These are phyloP conservation scores for Porites divaricata DNA, from an alignment of 92 coral and sea anemone species.

Conservation along the genomic window DNA sequence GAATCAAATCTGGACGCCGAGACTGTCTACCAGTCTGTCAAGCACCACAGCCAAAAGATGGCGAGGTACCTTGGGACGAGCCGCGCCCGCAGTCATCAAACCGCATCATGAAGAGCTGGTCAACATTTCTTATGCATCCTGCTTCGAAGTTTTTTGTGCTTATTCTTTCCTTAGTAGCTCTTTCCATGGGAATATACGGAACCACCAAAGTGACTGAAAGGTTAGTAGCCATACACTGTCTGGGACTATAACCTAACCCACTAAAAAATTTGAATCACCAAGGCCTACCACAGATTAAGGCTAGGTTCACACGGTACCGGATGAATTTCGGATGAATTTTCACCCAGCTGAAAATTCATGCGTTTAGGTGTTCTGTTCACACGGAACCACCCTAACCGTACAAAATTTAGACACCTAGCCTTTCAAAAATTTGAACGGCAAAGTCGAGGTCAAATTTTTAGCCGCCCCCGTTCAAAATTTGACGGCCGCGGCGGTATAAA, in stretches of 20 bases:
- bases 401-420: too few species aligned
- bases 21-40: conserved; percentile 74
- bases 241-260: neutral
- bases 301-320: too few species aligned
- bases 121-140: conserved; percentile 58
- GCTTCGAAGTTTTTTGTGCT: conserved; percentile 56
- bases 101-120: conserved; percentile 63
- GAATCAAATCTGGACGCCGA: conserved; percentile 85
- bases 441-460: too few species aligned
- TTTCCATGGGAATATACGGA: conserved; percentile 52
- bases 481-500: too few species aligned
- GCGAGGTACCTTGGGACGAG: conserved; percentile 60
- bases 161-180: conserved; percentile 22
- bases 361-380: too few species aligned
- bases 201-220: conserved; percentile 44
- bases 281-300: too few species aligned
- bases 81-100: conserved; percentile 66
- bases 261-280: too few species aligned
- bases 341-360: too few species aligned
- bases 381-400: too few species aligned
- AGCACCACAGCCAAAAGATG: conserved; percentile 59
- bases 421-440: too few species aligned
- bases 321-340: too few species aligned
- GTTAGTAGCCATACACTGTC: neutral
- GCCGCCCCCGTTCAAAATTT: too few species aligned